phyloP scores from a whole-genome alignment of 1,140 invertebrate species.

The Oedothorax gibbosus region DNA sequence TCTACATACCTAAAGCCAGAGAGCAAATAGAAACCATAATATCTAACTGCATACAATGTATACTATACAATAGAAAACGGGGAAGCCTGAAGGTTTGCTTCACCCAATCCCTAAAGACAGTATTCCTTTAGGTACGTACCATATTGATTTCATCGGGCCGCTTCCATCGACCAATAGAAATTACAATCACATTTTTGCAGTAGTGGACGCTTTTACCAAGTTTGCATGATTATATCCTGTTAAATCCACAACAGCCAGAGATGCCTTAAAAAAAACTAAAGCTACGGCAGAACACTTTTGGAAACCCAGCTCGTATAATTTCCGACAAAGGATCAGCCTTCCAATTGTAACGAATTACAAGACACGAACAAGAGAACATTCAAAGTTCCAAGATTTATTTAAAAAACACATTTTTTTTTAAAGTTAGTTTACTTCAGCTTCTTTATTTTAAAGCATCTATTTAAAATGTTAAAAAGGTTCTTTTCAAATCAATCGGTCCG shows the following conservation, averaged over 20 bases:
- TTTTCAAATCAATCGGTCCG: too few species aligned
- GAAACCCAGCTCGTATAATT: slow-evolving; percentile 5
- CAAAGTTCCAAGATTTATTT: too few species aligned
- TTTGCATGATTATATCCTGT: slow-evolving; percentile 10
- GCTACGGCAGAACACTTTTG: slow-evolving; percentile 1
- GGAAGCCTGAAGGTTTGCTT: not conserved
- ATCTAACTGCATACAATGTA: not conserved
- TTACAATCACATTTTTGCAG: slow-evolving; percentile 3
- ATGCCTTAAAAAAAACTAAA: not conserved
- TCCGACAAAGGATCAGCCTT: not conserved
- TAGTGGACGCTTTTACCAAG: slow-evolving; percentile 22
- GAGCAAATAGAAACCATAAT: not conserved
- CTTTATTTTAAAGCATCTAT: too few species aligned
- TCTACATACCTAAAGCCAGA: not conserved
- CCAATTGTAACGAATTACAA: too few species aligned
- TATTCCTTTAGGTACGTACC: not conserved
- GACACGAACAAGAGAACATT: too few species aligned
- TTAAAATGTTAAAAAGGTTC: too few species aligned
- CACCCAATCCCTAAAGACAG: too few species aligned
- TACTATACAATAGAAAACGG: not conserved
- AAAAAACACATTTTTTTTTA: too few species aligned
- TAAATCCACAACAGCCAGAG: not conserved
- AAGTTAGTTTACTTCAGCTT: too few species aligned
- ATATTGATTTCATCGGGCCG: not conserved
- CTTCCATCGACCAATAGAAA: not conserved